Conservation (phyloP, 2,113 vertebrate species). For the Myodes glareolus region DNA sequence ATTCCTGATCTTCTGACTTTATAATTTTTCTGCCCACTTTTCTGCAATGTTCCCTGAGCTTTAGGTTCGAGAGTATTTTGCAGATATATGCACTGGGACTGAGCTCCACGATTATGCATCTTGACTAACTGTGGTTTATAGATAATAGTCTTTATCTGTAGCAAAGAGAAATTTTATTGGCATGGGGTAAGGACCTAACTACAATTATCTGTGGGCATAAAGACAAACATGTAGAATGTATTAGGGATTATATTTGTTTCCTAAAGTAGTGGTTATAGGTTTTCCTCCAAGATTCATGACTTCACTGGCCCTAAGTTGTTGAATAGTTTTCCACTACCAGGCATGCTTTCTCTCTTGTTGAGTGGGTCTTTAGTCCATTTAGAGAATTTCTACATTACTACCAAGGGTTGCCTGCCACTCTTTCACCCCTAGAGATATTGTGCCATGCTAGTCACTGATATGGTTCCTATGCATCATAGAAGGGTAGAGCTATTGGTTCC, state of each 20-base stretch:
- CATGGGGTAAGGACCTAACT: not conserved
- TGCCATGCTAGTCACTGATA: not conserved
- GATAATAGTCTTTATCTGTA: not conserved
- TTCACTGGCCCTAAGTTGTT: not conserved
- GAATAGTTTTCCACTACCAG: not conserved
- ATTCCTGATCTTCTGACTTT: not conserved
- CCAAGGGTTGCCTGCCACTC: not conserved
- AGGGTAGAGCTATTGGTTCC: not conserved
- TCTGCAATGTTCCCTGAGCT: not conserved
- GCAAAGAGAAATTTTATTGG: not conserved
- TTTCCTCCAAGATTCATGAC: not conserved
- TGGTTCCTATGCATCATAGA: not conserved
- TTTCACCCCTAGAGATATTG: no score
- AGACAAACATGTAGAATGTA: not conserved
- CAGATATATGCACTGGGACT: not conserved
- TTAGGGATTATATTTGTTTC: not conserved
- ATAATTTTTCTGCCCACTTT: not conserved
- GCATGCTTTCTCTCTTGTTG: not conserved
- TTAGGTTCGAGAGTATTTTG: not conserved
- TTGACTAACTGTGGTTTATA: not conserved
- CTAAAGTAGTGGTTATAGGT: not conserved
- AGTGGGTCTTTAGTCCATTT: not conserved
- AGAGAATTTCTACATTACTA: not conserved
- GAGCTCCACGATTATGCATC: not conserved
- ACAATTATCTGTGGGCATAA: not conserved